Evolutionary conservation across 2,113 vertebrate genomes (phyloP), one percentile per base, ranked within the genome.

Genomic region (Hylia prasina): DNA sequence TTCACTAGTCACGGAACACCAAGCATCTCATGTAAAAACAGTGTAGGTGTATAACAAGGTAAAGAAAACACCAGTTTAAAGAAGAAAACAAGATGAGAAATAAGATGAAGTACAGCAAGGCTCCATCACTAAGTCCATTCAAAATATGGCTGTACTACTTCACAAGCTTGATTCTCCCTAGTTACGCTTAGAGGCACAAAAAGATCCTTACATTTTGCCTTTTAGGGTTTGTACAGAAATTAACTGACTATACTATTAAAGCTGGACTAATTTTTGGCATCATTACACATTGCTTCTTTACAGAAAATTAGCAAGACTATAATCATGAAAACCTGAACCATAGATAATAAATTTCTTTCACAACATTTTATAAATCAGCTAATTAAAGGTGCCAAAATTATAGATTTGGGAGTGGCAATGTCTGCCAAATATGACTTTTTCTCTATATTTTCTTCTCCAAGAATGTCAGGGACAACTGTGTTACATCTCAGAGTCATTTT

Each of bases 401-500:
- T 48, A 45, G 25, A 53, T 65, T 48, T 90, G 20, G 24, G 53
- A 61, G 12, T 22, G 4, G 24, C 2, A 2, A 48, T 5, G 54
- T 63, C 30, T 57, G 28, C 4, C 48, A 64, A 88, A 47, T 45
- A 58, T 42, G 9, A 44, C 4, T 44, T 69, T 76, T 83, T 61
- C 9, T 81, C 23, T 30, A 8, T 35, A 66, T 81, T 91, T 77
- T 75, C 8, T 94, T 75, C 56, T 89, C 15, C 11, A 63, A 66
- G 11, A 66, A 66, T 4, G 1, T 8, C 27, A 15, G 1, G 9
- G 19, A 54, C 1, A 2, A 15, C 9, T 8, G 4, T 30, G 37
- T 68, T 60, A 22, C 2, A 9, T 69, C 4, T 78, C 28, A 69
- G n/a, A 77, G 17, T 7, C 6, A 7, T 50, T 94, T 50, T 5